Percentiles rank a stretch among this genome's conserved stretches.
These are phyloP conservation scores for Apostichopus leukothele DNA, from an alignment of 53 echinoderm and acorn worm species.

Conservation along the genomic window DNA sequence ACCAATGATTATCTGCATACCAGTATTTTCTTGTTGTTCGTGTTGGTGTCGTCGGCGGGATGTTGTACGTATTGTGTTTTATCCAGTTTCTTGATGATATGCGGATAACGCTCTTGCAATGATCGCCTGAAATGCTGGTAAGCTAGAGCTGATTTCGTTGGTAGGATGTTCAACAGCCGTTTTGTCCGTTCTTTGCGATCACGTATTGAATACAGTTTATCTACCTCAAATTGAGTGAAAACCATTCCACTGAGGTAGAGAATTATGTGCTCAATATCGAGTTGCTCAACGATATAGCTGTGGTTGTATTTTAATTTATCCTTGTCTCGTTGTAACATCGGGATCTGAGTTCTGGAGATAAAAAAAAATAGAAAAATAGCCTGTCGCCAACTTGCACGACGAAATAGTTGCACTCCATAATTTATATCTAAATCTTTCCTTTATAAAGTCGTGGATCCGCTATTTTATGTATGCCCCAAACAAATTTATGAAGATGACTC, in stretches of 20 bases:
- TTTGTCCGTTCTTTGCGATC: constrained; percentile 60
- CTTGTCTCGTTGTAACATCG: constrained; percentile 68
- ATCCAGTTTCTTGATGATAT: constrained; percentile 73
- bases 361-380: neutral
- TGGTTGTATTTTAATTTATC: constrained; percentile 71
- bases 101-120: constrained; percentile 75
- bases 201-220: constrained; percentile 65
- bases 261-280: constrained; percentile 73
- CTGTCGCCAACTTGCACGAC: no score
- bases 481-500: no score
- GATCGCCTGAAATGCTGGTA: constrained; percentile 90
- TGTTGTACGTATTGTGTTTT: constrained; percentile 36
- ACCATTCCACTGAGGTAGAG: constrained; percentile 77
- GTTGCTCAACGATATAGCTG: constrained; percentile 56
- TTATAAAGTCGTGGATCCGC: no score
- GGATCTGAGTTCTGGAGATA: neutral
- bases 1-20: constrained; percentile 68
- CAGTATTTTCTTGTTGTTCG: constrained; percentile 46
- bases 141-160: constrained; percentile 72
- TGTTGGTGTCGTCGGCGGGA: constrained; percentile 14
- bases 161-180: constrained; percentile 69
- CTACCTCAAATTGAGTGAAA: constrained; percentile 69
- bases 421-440: no score
- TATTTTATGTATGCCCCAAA: no score
- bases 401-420: no score